Conservation (phyloP, 2,797 vertebrate species). For the Rhyacichthys aspro region DNA sequence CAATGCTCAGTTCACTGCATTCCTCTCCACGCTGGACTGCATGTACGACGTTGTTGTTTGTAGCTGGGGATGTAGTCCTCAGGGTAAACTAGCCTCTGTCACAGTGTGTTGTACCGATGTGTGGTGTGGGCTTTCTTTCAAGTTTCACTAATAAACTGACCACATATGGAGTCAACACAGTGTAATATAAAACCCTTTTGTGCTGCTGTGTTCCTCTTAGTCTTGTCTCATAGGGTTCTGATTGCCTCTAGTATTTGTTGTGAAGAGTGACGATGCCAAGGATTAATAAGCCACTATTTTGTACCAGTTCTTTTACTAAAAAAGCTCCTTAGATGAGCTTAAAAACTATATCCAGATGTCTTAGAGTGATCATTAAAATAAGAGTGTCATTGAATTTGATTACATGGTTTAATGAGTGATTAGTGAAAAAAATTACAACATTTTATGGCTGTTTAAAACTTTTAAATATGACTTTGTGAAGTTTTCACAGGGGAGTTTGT, state of each 20-base stretch:
- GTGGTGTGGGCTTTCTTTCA: not conserved
- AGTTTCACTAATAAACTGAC: too few species aligned
- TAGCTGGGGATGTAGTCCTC: not conserved
- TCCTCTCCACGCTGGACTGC: not conserved
- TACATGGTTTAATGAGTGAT: constrained; percentile 1
- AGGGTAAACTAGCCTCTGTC: not conserved
- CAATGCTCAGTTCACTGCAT: not conserved
- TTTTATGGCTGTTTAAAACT: constrained; percentile 25
- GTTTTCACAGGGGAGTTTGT: constrained; percentile 19
- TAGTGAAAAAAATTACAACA: constrained; percentile 1
- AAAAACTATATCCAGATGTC: too few species aligned
- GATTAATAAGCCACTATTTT: not conserved
- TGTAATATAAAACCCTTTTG: not conserved
- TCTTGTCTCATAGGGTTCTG: not conserved
- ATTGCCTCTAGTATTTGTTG: not conserved
- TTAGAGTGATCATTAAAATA: too few species aligned
- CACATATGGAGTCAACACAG: too few species aligned
- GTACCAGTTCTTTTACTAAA: too few species aligned
- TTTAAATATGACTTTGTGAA: constrained; percentile 43
- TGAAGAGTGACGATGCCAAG: not conserved
- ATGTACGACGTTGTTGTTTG: not conserved
- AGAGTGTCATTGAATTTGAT: too few species aligned
- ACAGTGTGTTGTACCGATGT: not conserved
- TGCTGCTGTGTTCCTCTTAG: not conserved
- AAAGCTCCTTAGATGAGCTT: too few species aligned